Evolutionary conservation across 1,140 invertebrate species (phyloP), one percentile per base, ranked within the genome.

Genomic region (Venturia canescens): DNA sequence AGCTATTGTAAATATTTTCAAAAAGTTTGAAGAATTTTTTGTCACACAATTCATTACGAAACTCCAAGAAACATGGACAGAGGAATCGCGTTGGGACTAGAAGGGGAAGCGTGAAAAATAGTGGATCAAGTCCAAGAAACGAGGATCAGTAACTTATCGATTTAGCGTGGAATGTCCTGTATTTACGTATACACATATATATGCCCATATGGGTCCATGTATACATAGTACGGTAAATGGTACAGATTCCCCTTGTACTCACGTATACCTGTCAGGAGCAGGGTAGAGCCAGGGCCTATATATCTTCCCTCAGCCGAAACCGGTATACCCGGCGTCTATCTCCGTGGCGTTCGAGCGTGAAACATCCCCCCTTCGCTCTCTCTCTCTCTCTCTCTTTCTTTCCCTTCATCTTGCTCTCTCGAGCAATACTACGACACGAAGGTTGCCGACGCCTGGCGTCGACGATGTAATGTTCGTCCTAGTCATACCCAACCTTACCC

Each of bases 231-330:
- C 31, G 31, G 60, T 77, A 53, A 60, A 77, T 63, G 75, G 53
- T 66, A 63, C 57, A 63, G 60, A 69, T 69, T 69, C 66, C 72
- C 34, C 60, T 34, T 31, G 48, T 76, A 57, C 75, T 69, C 29
- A 77, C 75, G 75, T 66, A 77, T 77, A 77, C 75, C 75, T 77
- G 75, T 77, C 75, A 77, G 57, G 75, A 63, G 57, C 75, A 77
- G 75, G 48, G 57, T 16, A 77, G 66, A 69, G 29, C 53, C 60
- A 44, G 57, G 50, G 60, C 60, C 75, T 77, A 77, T 77, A 77
- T 77, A 77, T 77, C 75, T 77, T 77, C 75, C 57, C 75, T 77
- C 11, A 57, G 75, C 75, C 75, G 57, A 77, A 77, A 77, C 75
- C 53, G 75, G 75, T 34, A 77, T 77, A 29, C 75, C 75, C 18